Percentiles rank a stretch among this genome's conserved stretches.
Evolutionary conservation across 2,797 vertebrate species (phyloP).

Genomic region (Peromyscus nudipes): DNA sequence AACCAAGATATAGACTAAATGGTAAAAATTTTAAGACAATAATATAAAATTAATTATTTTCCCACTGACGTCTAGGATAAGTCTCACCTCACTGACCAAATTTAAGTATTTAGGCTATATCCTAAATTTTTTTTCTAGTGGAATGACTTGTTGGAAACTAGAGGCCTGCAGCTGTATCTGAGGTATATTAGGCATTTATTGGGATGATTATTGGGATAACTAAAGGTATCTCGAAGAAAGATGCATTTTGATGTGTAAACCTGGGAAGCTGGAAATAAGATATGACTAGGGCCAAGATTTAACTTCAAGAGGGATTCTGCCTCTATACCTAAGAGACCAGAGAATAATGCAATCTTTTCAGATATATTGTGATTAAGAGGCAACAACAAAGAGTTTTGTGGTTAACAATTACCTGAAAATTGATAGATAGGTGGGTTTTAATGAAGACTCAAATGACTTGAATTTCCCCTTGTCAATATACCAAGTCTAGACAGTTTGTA

Average conservation of each 20-base stretch:
- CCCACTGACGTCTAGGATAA: not conserved
- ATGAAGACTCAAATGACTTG: slow-evolving; percentile 7
- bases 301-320: slow-evolving; percentile 8
- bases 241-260: not conserved
- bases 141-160: not conserved
- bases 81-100: not conserved
- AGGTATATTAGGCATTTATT: not conserved
- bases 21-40: not conserved
- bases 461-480: not conserved
- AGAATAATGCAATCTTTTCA: not conserved
- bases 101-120: not conserved
- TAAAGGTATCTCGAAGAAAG: not conserved
- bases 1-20: not conserved
- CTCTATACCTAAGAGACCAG: not conserved
- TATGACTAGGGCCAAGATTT: not conserved
- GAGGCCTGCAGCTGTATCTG: not conserved
- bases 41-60: not conserved
- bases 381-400: not conserved
- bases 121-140: not conserved
- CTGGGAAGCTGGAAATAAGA: not conserved
- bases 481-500: slow-evolving; percentile 12
- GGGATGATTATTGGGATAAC: not conserved
- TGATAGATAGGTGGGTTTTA: not conserved
- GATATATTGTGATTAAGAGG: not conserved
- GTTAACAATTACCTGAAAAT: slow-evolving; percentile 31